These are phyloP conservation scores for Acheta domesticus DNA, from an alignment of 2,888 invertebrate genomes.

Conservation along the genomic window DNA sequence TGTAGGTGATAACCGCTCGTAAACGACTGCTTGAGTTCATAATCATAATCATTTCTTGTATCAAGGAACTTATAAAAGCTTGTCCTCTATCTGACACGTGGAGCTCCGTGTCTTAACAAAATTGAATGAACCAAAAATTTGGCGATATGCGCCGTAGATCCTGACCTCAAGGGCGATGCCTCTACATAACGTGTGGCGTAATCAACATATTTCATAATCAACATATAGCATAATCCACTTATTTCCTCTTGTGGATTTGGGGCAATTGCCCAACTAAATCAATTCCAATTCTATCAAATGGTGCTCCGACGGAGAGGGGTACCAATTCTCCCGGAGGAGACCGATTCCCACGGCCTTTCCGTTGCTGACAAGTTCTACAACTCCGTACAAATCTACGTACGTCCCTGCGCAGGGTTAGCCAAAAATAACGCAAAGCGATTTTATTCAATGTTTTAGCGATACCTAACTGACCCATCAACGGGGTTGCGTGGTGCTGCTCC, in stretches of 20 bases:
- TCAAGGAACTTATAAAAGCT: constrained; percentile 26
- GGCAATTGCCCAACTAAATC: neutral
- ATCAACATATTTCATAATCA: no score
- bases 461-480: neutral
- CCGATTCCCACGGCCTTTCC: neutral
- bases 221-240: neutral
- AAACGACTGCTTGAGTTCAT: neutral
- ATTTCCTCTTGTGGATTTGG: neutral
- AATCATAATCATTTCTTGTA: neutral
- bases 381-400: neutral
- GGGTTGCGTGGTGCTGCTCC: no score
- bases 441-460: neutral
- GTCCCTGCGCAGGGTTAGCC: neutral
- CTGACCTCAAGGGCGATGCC: no score
- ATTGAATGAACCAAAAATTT: no score
- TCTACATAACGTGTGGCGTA: no score
- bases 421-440: neutral
- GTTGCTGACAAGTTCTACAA: neutral
- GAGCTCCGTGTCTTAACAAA: no score
- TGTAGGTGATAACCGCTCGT: constrained; percentile 27
- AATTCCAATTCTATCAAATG: neutral
- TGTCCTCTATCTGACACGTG: constrained; percentile 40
- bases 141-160: no score
- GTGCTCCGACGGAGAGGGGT: neutral
- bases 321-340: neutral